phyloP scores from a whole-genome alignment of 35 echinoderm and acorn worm species.

The Apostichopus parvimensis region DNA sequence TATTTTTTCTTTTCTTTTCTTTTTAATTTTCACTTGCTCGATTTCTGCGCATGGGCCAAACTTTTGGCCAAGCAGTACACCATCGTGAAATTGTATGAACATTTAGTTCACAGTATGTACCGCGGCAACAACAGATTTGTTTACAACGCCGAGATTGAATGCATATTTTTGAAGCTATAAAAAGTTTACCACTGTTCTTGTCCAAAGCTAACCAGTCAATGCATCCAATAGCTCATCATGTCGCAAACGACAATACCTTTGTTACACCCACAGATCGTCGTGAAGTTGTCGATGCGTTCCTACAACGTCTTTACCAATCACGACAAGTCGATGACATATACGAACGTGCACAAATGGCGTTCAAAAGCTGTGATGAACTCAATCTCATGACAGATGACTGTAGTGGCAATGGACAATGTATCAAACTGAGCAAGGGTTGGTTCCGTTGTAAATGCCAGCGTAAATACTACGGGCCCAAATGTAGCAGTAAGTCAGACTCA shows the following conservation, averaged over 20 bases:
- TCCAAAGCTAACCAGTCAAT: background rate
- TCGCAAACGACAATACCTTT: background rate
- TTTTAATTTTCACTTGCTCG: no score
- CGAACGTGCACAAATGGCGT: constrained; percentile 6
- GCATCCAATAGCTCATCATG: background rate
- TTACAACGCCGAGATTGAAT: background rate
- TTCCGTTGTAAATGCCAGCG: background rate
- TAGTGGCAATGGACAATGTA: background rate
- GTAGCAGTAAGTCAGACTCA: background rate
- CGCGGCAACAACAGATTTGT: no score
- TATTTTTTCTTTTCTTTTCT: no score
- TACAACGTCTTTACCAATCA: background rate
- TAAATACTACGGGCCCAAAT: constrained; percentile 7
- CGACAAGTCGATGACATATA: background rate
- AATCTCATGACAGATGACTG: background rate
- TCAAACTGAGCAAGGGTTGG: background rate
- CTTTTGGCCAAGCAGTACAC: no score
- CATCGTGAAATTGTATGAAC: no score
- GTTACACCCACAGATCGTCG: background rate
- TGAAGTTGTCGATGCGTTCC: background rate
- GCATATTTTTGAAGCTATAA: background rate
- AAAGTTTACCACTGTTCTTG: background rate
- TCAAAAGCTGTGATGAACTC: background rate
- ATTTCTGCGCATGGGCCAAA: no score
- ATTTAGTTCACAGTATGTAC: no score